Base-by-base conservation (phyloP, 2,888 invertebrate genomes). In the Diabrotica balteata region DNA sequence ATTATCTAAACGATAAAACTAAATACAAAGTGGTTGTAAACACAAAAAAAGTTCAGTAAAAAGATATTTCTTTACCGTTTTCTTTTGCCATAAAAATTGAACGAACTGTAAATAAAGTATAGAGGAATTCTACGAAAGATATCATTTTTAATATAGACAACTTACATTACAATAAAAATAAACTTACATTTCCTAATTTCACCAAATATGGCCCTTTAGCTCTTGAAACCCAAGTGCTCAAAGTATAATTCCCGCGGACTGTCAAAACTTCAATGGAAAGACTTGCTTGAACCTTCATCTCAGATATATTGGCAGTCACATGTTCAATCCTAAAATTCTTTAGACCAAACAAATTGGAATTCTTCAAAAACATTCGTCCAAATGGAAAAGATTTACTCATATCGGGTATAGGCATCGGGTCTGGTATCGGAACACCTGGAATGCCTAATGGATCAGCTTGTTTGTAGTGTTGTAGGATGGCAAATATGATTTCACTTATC, bases 181-280 rank as follows among this genome's bases (percentile, higher is more conserved):
- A 44, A 66, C 63, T 87, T 1, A 95, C 91, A 17, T 90, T 89
- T 0, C 88, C 88, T 62, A 96, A 85, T 67, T 91, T 88, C 1
- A 95, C 91, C 0, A 90, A 91, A 82, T 93, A 96, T 0, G 93
- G 92, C 0, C 96, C 95, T 62, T 86, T 87, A 1, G 91, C 90
- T 65, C 86, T 86, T 61, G 89, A 87, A n/a, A 94, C 82, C 87
- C 91, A 91, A 0, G 92, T 88, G 45, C 78, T 78, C 76, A 94
- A 84, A 0, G 91, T 90, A 80, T 95, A 95, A 75, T 91, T 88
- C 10, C 95, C 95, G 8, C 87, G 86, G 42, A 93, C 90, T 78
- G 90, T 85, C 77, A 95, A 84, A 49, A 86, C 86, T 74, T 93
- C 91, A 69, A 95, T 90, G 62, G 87, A 87, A 76, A 95, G 84